Percentiles rank a stretch among this genome's conserved stretches.
These are phyloP conservation scores for Limnephilus lunatus DNA, from an alignment of 2,888 invertebrate species.

Conservation along the genomic window DNA sequence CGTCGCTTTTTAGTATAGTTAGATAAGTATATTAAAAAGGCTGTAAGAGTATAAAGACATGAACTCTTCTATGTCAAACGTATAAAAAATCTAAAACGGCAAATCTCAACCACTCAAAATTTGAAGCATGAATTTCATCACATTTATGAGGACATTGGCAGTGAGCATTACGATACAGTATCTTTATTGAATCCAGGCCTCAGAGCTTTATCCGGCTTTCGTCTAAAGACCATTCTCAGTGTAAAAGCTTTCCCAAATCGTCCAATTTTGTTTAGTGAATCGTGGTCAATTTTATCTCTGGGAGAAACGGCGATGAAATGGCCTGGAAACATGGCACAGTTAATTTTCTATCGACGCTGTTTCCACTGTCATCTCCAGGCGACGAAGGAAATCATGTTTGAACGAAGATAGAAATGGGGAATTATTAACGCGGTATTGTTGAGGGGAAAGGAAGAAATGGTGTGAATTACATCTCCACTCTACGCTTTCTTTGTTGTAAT, in stretches of 20 bases:
- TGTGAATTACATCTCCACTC: not conserved
- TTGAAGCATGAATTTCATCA: not conserved
- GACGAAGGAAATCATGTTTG: not conserved
- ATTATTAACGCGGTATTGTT: constrained; percentile 16
- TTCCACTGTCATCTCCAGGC: constrained; percentile 31
- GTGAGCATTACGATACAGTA: not conserved
- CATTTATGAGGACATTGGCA: not conserved
- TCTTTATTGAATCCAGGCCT: not conserved
- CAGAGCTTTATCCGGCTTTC: not conserved
- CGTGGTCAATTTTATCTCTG: constrained; percentile 29
- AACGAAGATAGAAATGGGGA: constrained; percentile 7
- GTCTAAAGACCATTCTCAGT: constrained; percentile 3
- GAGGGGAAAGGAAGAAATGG: not conserved
- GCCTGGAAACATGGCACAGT: constrained; percentile 15
- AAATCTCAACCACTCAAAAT: not conserved
- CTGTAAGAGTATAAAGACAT: not conserved
- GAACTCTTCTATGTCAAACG: not conserved
- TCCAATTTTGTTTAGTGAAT: constrained; percentile 22
- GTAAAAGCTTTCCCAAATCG: constrained; percentile 16
- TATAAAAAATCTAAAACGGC: not conserved
- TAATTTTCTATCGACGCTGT: constrained; percentile 40
- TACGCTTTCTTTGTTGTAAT: not conserved
- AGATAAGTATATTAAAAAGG: too few relatives aligned
- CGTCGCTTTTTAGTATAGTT: too few relatives aligned
- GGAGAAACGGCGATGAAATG: constrained; percentile 23